These are phyloP conservation scores for Orussus abietinus DNA, from an alignment of 1,140 invertebrate genomes.

Conservation along the genomic window DNA sequence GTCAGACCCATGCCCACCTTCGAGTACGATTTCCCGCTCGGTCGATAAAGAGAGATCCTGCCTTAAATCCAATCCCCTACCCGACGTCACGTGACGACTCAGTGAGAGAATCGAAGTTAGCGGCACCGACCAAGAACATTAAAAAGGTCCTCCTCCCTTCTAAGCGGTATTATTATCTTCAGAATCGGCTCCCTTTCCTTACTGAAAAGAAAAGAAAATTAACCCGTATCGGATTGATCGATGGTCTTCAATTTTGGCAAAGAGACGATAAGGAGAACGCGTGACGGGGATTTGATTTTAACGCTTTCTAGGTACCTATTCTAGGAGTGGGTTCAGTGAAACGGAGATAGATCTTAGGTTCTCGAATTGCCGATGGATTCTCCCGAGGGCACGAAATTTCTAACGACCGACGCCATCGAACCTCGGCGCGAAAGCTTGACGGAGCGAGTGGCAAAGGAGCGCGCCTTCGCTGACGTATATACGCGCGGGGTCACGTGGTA, in stretches of 20 bases:
- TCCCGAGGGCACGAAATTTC: background rate
- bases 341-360: background rate
- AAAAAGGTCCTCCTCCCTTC: too few species aligned
- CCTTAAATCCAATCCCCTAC: background rate
- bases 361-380: background rate
- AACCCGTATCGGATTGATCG: too few species aligned
- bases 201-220: too few species aligned
- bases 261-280: background rate
- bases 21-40: conserved; percentile 1
- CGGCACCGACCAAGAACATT: too few species aligned
- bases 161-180: background rate
- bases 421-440: conserved; percentile 29
- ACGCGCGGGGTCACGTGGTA: conserved; percentile 33
- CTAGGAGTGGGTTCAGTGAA: background rate
- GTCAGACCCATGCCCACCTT: conserved; percentile 50
- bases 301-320: too few species aligned
- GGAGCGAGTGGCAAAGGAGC: conserved; percentile 39
- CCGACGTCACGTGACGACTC: background rate
- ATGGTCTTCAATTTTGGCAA: background rate
- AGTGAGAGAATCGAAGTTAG: too few species aligned
- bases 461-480: conserved; percentile 32
- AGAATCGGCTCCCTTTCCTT: too few species aligned
- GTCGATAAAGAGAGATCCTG: conserved; percentile 5
- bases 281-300: too few species aligned
- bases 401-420: background rate